A percentile compares a stretch with the other conserved stretches of the same genome.
Conservation (phyloP, 2,113 vertebrate species). For the Nanorana parkeri region DNA sequence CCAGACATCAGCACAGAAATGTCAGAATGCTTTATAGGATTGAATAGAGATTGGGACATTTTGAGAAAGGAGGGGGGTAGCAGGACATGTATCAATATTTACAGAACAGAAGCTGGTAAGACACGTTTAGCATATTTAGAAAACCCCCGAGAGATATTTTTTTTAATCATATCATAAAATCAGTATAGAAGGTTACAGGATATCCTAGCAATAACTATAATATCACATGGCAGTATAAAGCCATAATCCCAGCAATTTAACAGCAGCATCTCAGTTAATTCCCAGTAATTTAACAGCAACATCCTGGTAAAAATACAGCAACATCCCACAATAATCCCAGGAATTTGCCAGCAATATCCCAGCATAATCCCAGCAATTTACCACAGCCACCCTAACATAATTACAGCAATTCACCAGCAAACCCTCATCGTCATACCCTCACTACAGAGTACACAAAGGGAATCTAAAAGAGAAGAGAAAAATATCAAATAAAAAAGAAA, state of each 20-base stretch:
- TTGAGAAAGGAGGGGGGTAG: too few relatives aligned
- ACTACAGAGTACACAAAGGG: neutral
- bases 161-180: too few relatives aligned
- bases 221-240: constrained; percentile 13
- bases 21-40: too few relatives aligned
- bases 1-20: too few relatives aligned
- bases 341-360: constrained; percentile 27
- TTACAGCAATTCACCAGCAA: constrained; percentile 39
- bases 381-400: constrained; percentile 9
- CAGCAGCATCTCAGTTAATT: constrained; percentile 33
- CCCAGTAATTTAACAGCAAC: constrained; percentile 37
- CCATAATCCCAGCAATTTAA: constrained; percentile 39
- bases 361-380: constrained; percentile 41
- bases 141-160: too few relatives aligned
- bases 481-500: too few relatives aligned
- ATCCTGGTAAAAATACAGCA: constrained; percentile 24
- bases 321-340: constrained; percentile 32
- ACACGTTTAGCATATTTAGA: too few relatives aligned
- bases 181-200: neutral
- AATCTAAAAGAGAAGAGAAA: too few relatives aligned
- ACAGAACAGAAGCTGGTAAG: too few relatives aligned
- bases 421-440: constrained; percentile 14
- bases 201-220: constrained; percentile 15
- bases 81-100: too few relatives aligned
- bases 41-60: too few relatives aligned